Conservation (phyloP, 2,888 invertebrate species). For the Cheilosia variabilis region DNA sequence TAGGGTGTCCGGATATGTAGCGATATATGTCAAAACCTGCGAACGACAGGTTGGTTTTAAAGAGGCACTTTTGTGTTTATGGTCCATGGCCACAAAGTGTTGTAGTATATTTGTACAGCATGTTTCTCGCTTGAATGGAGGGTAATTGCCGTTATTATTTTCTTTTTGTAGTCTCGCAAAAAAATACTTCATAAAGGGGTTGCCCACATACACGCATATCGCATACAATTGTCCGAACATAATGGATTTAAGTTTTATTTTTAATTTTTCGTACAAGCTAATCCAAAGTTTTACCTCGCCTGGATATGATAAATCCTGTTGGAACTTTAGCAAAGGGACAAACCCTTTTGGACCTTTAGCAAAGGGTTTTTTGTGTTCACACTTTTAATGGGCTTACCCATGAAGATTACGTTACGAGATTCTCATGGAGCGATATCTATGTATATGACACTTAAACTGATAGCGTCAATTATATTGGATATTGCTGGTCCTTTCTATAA, state of each 20-base stretch:
- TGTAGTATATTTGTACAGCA: neutral
- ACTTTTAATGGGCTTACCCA: conserved; percentile 22
- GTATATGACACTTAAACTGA: too few relatives aligned
- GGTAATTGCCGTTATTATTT: conserved; percentile 22
- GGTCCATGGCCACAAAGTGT: conserved; percentile 22
- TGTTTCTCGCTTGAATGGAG: conserved; percentile 8
- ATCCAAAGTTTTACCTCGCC: neutral
- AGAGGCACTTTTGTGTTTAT: conserved; percentile 21
- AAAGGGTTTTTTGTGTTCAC: neutral
- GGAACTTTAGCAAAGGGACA: neutral
- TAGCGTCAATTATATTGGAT: too few relatives aligned
- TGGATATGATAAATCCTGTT: conserved; percentile 1
- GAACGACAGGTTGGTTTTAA: conserved; percentile 25
- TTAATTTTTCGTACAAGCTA: neutral
- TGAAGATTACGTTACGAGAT: too few relatives aligned
- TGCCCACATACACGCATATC: too few relatives aligned
- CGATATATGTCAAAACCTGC: neutral
- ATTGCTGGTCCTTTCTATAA: too few relatives aligned
- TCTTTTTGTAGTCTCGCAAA: neutral
- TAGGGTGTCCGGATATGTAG: neutral
- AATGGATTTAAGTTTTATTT: neutral
- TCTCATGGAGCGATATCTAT: too few relatives aligned
- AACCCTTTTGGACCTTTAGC: neutral
- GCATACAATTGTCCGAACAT: neutral
- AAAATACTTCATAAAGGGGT: neutral